Conservation (phyloP, 2,113 vertebrate genomes). For the Microtus pennsylvanicus region DNA sequence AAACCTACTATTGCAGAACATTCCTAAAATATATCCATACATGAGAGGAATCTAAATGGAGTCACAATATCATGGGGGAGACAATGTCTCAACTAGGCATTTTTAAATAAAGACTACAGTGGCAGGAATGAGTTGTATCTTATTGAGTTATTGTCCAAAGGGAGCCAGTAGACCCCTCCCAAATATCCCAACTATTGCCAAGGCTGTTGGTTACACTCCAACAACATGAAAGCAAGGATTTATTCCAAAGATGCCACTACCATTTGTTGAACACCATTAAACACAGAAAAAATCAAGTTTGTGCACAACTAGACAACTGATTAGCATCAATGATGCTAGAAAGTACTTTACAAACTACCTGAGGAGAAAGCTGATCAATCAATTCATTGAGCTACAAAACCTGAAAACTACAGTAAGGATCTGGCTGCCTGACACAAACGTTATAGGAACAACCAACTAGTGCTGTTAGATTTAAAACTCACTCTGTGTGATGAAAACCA, state of each 20-base stretch:
- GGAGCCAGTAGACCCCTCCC: background rate
- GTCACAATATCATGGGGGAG: background rate
- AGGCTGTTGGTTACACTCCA: background rate
- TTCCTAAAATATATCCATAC: no score
- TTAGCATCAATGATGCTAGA: background rate
- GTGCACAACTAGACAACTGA: background rate
- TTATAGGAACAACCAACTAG: background rate
- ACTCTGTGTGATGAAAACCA: background rate
- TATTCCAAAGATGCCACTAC: background rate
- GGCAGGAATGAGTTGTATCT: background rate
- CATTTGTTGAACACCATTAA: background rate
- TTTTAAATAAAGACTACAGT: background rate
- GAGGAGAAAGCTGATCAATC: background rate
- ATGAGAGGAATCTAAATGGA: background rate
- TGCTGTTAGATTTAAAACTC: background rate
- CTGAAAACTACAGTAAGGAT: background rate
- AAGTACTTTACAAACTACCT: background rate
- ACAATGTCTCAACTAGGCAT: background rate
- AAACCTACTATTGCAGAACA: background rate
- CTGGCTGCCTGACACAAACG: background rate
- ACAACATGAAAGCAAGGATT: background rate
- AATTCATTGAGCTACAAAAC: background rate
- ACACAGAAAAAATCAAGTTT: background rate
- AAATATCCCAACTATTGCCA: background rate
- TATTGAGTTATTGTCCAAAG: background rate